A percentile compares a stretch with the other conserved stretches of the same genome.
These are phyloP conservation scores for Holothuria glaberrima DNA, from an alignment of 35 echinoderm and acorn worm genomes.

Conservation along the genomic window DNA sequence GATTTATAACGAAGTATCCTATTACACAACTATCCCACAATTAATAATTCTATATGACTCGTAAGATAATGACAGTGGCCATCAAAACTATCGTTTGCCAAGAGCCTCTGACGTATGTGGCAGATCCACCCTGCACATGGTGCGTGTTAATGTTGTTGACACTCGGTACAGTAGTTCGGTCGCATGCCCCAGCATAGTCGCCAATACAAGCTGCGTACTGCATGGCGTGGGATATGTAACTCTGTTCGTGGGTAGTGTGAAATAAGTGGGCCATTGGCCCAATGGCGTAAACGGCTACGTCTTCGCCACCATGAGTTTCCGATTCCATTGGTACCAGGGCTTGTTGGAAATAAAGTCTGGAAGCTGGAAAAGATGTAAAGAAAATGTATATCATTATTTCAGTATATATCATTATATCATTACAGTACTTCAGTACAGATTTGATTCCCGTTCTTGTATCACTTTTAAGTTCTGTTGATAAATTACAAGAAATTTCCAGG, in stretches of 20 bases:
- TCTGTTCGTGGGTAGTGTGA: slow-evolving; percentile 90
- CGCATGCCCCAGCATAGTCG: slow-evolving; percentile 12
- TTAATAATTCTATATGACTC: no score
- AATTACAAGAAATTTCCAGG: no score
- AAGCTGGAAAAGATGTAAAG: not conserved
- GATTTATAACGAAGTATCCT: no score
- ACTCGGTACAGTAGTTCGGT: not conserved
- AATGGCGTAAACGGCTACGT: slow-evolving; percentile 72
- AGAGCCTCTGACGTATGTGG: not conserved
- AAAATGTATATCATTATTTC: no score
- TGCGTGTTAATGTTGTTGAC: not conserved
- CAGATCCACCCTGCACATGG: no score
- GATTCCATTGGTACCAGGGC: slow-evolving; percentile 58
- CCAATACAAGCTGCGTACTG: slow-evolving; percentile 52
- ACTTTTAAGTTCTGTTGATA: no score
- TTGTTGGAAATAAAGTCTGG: slow-evolving; percentile 52
- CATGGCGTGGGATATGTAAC: slow-evolving; percentile 86
- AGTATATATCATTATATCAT: no score
- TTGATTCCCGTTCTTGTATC: no score
- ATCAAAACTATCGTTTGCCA: not conserved
- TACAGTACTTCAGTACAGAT: no score
- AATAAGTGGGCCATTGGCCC: slow-evolving; percentile 86
- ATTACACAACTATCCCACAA: no score
- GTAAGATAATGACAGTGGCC: not conserved
- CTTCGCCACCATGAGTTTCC: slow-evolving; percentile 78